phyloP scores from a whole-genome alignment of 1,140 invertebrate species.

The Orchesella cincta region DNA sequence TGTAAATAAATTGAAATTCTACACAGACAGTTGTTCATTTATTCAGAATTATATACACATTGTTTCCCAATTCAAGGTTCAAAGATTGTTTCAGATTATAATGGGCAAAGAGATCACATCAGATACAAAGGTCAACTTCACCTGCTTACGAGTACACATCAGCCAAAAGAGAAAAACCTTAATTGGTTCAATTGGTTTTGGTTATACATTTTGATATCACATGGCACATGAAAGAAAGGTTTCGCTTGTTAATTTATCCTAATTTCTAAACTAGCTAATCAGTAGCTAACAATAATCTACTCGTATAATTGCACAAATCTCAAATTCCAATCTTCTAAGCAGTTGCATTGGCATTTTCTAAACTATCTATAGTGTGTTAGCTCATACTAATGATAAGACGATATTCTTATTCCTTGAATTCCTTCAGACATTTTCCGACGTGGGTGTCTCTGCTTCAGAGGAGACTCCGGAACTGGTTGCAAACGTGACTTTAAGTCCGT shows the following conservation, averaged over 20 bases:
- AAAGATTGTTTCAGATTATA: background rate
- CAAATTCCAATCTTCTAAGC: background rate
- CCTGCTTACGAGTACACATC: background rate
- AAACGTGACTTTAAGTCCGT: background rate
- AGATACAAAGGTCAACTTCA: background rate
- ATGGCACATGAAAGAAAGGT: background rate
- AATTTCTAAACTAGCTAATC: background rate
- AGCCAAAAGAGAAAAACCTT: background rate
- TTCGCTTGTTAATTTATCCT: background rate
- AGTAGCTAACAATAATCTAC: background rate
- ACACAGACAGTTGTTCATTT: too few species aligned
- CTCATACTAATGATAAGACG: background rate
- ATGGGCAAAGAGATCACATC: background rate
- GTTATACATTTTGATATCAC: background rate
- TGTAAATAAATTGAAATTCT: too few species aligned
- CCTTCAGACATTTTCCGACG: constrained; percentile 3
- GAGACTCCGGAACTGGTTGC: background rate
- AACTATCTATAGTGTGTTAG: background rate
- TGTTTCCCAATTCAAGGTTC: background rate
- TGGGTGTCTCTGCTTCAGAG: background rate
- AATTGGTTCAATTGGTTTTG: background rate
- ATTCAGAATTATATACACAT: too few species aligned
- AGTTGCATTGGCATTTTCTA: background rate
- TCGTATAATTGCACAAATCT: background rate
- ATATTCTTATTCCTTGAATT: background rate